phyloP scores from a whole-genome alignment of 2,113 vertebrate genomes.

The Falcunculus frontatus region DNA sequence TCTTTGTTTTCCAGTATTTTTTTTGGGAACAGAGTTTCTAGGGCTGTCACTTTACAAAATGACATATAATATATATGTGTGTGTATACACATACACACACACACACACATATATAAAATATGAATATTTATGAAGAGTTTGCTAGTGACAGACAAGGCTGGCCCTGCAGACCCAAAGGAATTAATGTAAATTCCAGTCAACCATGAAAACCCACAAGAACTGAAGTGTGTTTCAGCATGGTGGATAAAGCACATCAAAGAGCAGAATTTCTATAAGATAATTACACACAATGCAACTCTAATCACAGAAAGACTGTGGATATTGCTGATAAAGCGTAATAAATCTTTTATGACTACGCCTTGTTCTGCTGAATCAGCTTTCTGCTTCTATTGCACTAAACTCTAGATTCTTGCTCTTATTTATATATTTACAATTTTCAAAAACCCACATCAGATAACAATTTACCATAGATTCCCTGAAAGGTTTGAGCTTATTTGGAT shows the following conservation, averaged over 20 bases:
- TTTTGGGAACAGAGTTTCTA: background rate
- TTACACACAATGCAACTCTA: conserved; percentile 68
- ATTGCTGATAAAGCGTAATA: conserved; percentile 70
- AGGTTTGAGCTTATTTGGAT: background rate
- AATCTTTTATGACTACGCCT: conserved; percentile 19
- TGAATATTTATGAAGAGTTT: conserved; percentile 67
- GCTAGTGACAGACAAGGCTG: conserved; percentile 34
- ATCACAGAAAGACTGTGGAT: conserved; percentile 68
- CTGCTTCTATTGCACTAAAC: background rate
- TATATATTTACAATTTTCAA: background rate
- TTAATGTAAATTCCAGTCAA: conserved; percentile 57
- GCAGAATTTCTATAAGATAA: conserved; percentile 67
- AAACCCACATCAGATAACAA: background rate
- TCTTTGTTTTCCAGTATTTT: background rate
- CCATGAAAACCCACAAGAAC: conserved; percentile 50
- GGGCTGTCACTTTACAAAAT: background rate
- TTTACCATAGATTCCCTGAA: background rate
- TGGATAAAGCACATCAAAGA: conserved; percentile 69
- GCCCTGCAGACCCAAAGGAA: conserved; percentile 46
- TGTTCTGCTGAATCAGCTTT: conserved; percentile 61
- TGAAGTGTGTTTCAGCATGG: conserved; percentile 67
- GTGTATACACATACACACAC: accelerated
- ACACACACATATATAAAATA: background rate
- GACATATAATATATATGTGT: background rate
- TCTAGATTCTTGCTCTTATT: background rate